Evolutionary conservation across 2,113 vertebrate species (phyloP).

Genomic region (Diadophis punctatus): DNA sequence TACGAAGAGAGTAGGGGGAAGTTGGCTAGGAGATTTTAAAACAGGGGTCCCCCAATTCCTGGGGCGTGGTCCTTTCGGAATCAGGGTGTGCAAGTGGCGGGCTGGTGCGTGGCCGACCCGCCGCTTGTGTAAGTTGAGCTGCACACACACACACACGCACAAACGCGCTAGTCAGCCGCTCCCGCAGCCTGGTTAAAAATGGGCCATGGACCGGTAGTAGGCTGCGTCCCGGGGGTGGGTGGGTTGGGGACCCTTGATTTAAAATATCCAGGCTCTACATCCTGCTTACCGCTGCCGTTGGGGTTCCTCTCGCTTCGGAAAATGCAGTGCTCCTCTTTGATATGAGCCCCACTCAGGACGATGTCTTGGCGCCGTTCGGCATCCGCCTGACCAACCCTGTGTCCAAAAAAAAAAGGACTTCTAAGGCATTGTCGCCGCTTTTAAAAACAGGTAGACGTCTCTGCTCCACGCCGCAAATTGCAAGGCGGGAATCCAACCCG

Average conservation of each 20-base stretch:
- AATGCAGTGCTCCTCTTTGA: constrained; percentile 94
- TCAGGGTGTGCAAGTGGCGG: neutral
- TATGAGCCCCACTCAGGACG: constrained; percentile 94
- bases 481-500: neutral
- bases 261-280: neutral
- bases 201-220: neutral
- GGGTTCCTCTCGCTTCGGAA: constrained; percentile 90
- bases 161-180: neutral
- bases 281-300: constrained; percentile 80
- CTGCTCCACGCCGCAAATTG: neutral
- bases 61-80: neutral
- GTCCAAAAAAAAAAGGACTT: constrained; percentile 16
- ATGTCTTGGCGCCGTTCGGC: constrained; percentile 95
- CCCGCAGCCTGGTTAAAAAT: neutral
- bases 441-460: neutral
- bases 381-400: constrained; percentile 93
- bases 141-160: neutral
- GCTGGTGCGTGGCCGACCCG: no score
- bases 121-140: neutral
- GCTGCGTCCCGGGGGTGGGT: no score
- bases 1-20: neutral
- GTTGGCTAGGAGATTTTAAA: neutral
- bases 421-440: neutral
- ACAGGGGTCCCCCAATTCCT: neutral
- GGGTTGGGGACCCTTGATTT: neutral